Conservation (phyloP, 30 jellyfish, hydroid and myxozoan genomes). For the Aurelia sp. region DNA sequence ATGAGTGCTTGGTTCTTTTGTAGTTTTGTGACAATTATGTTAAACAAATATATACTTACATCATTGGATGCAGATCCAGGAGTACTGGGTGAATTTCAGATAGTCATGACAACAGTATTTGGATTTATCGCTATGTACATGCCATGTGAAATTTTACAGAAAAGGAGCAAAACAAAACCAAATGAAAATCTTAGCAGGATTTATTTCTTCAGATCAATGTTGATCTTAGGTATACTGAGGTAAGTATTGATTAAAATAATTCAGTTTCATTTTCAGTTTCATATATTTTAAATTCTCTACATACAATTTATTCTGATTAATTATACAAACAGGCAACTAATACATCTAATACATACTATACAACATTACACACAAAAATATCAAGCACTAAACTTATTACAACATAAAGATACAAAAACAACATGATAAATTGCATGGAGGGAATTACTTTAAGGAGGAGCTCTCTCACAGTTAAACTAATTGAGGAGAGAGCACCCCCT, state of each 20-base stretch:
- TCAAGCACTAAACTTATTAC: too few species aligned
- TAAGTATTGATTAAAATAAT: slow-evolving; percentile 3
- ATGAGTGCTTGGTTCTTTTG: slow-evolving; percentile 92
- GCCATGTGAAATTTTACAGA: slow-evolving; percentile 65
- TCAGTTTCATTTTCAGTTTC: too few species aligned
- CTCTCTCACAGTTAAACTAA: too few species aligned
- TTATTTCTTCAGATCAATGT: slow-evolving; percentile 78
- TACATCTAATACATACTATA: too few species aligned
- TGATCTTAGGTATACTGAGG: slow-evolving; percentile 95
- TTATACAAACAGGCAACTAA: too few species aligned
- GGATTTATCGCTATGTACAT: slow-evolving; percentile 95
- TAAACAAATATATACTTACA: slow-evolving; percentile 84
- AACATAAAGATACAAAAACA: too few species aligned
- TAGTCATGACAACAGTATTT: slow-evolving; percentile 84
- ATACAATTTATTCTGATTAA: too few species aligned
- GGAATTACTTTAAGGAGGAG: too few species aligned
- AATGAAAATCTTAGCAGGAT: slow-evolving; percentile 29
- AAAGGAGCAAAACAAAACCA: slow-evolving; percentile 9
- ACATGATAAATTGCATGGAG: too few species aligned
- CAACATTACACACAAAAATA: too few species aligned
- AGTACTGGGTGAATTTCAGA: slow-evolving; percentile 92
- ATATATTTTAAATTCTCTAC: too few species aligned
- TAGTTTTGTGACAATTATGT: slow-evolving; percentile 89
- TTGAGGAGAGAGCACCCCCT: too few species aligned
- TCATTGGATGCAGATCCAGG: slow-evolving; percentile 95